Evolutionary conservation across 2,113 vertebrate genomes (phyloP).

Genomic region (Nothoprocta perdicaria): DNA sequence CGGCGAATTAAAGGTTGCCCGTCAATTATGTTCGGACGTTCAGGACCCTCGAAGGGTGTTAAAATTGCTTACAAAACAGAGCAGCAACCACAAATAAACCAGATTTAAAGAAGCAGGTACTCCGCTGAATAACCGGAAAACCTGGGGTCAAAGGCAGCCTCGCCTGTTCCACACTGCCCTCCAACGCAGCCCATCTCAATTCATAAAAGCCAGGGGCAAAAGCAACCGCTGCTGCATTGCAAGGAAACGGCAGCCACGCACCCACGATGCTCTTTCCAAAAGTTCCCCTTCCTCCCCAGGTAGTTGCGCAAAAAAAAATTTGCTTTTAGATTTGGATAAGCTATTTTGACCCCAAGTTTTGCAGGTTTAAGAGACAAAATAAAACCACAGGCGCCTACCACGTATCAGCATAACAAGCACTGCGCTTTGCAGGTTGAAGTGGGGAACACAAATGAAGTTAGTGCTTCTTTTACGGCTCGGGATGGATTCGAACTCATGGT

Average conservation of each 20-base stretch:
- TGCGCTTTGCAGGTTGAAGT: neutral
- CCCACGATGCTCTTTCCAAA: conserved; percentile 18
- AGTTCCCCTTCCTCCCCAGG: neutral
- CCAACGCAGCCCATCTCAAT: neutral
- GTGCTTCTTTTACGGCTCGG: neutral
- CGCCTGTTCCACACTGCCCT: neutral
- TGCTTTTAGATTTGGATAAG: conserved; percentile 3
- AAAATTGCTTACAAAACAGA: conserved; percentile 67
- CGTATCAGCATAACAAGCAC: neutral
- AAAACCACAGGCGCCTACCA: conserved; percentile 43
- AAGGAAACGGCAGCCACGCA: neutral
- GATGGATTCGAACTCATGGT: conserved; percentile 15
- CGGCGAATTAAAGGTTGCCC: conserved; percentile 24
- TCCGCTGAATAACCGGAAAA: conserved; percentile 62
- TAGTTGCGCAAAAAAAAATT: conserved; percentile 29
- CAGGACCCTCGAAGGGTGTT: conserved; percentile 60
- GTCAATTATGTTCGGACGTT: conserved; percentile 30
- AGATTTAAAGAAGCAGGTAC: conserved; percentile 65
- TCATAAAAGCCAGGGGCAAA: neutral
- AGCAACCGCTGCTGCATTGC: neutral
- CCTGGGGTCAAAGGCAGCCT: conserved; percentile 51
- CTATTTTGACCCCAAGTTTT: conserved; percentile 51
- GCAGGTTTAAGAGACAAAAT: conserved; percentile 5
- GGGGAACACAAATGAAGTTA: neutral
- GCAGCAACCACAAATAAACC: conserved; percentile 67